These are phyloP conservation scores for Notolepis coatsorum DNA, from an alignment of 2,797 vertebrate genomes.

Conservation along the genomic window DNA sequence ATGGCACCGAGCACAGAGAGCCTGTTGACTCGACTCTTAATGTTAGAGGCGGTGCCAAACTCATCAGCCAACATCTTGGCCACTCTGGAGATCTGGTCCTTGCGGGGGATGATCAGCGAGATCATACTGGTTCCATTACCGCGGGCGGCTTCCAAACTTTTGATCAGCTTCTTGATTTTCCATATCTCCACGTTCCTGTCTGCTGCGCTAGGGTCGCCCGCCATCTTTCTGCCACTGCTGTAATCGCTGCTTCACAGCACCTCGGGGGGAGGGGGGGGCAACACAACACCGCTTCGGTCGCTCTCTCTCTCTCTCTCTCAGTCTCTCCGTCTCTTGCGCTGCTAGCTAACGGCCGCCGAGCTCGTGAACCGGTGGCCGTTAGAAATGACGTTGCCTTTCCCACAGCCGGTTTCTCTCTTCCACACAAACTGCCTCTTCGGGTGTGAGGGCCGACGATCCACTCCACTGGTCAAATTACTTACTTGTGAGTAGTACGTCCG, in stretches of 20 bases:
- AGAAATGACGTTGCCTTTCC: slow-evolving; percentile 80
- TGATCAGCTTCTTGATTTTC: slow-evolving; percentile 99
- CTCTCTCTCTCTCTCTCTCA: too few relatives aligned
- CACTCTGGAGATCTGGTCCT: slow-evolving; percentile 99
- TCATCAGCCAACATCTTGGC: slow-evolving; percentile 99
- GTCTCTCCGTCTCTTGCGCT: slow-evolving; percentile 67
- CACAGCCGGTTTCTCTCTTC: slow-evolving; percentile 77
- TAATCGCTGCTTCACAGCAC: slow-evolving; percentile 83
- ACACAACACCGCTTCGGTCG: slow-evolving; percentile 82
- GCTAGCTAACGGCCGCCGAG: slow-evolving; percentile 58
- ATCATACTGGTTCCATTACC: slow-evolving; percentile 99
- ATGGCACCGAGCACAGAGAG: slow-evolving; percentile 99
- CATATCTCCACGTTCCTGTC: slow-evolving; percentile 99
- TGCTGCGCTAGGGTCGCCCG: slow-evolving; percentile 98
- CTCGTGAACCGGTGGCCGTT: slow-evolving; percentile 64
- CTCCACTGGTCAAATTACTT: too few relatives aligned
- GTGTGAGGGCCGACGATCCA: too few relatives aligned
- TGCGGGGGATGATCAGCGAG: slow-evolving; percentile 99
- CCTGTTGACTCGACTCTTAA: slow-evolving; percentile 98
- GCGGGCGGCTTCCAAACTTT: slow-evolving; percentile 97
- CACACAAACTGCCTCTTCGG: slow-evolving; percentile 80
- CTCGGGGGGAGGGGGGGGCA: too few relatives aligned
- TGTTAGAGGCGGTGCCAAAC: slow-evolving; percentile 99
- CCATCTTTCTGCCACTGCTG: slow-evolving; percentile 95
- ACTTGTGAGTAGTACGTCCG: too few relatives aligned